Evolutionary conservation across 2,888 invertebrate species (phyloP).

Genomic region (Oscheius sp.): DNA sequence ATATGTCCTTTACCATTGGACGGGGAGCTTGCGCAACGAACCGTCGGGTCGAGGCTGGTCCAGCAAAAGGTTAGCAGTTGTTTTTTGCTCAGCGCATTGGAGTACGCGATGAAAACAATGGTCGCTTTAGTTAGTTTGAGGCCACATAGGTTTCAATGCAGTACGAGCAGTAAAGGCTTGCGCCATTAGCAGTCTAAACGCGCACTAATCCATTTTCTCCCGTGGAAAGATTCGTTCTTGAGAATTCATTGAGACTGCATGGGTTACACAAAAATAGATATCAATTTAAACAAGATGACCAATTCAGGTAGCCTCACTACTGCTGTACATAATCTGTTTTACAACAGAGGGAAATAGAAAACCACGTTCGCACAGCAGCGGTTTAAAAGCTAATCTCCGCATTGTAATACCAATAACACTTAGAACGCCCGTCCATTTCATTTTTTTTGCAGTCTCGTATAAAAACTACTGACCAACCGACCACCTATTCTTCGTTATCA

Average conservation of each 20-base stretch:
- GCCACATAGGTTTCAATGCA: not conserved
- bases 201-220: slow-evolving; percentile 18
- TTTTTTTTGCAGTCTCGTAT: slow-evolving; percentile 4
- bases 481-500: slow-evolving; percentile 24
- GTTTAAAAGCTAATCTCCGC: slow-evolving; percentile 14
- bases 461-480: too few species aligned
- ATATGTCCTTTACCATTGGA: slow-evolving; percentile 22
- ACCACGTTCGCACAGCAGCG: not conserved
- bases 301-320: not conserved
- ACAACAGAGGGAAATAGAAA: not conserved
- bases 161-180: slow-evolving; percentile 15
- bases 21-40: slow-evolving; percentile 17
- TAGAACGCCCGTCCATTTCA: slow-evolving; percentile 13
- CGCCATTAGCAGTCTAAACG: slow-evolving; percentile 22
- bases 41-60: not conserved
- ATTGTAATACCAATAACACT: slow-evolving; percentile 28
- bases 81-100: too few species aligned
- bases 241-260: not conserved
- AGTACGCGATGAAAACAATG: not conserved
- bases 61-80: slow-evolving; percentile 22
- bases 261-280: slow-evolving; percentile 1
- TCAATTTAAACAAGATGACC: slow-evolving; percentile 14
- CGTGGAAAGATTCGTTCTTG: slow-evolving; percentile 11
- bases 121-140: not conserved
- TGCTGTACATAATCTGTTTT: not conserved